Percentiles rank a stretch among this genome's conserved stretches.
These are phyloP conservation scores for Chymomyza caudatula DNA, from an alignment of 2,888 invertebrate genomes.

Conservation along the genomic window DNA sequence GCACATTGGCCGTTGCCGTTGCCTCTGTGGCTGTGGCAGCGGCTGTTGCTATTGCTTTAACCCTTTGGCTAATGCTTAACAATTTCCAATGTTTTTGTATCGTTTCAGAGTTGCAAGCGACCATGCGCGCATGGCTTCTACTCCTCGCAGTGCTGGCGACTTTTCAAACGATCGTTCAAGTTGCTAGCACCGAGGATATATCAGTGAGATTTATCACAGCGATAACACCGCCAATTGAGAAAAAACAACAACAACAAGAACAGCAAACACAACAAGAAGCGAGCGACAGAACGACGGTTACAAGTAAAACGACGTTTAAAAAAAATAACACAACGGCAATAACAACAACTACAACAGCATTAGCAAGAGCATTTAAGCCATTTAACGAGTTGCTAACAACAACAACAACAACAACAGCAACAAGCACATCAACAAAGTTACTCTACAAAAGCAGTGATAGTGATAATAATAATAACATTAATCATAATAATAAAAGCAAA, in stretches of 20 bases:
- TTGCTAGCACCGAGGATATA: constrained; percentile 79
- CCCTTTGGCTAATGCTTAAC: constrained; percentile 70
- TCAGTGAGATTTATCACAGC: constrained; percentile 73
- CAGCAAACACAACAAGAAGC: too few relatives aligned
- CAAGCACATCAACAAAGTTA: constrained; percentile 13
- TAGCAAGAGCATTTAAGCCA: constrained; percentile 57
- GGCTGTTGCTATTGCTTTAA: too few relatives aligned
- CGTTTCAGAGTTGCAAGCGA: constrained; percentile 79
- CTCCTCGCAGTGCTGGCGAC: constrained; percentile 79
- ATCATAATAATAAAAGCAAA: constrained; percentile 45
- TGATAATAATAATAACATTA: constrained; percentile 46
- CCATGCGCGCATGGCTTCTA: constrained; percentile 79
- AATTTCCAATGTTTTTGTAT: constrained; percentile 73
- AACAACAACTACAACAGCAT: constrained; percentile 42
- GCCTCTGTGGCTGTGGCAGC: too few relatives aligned
- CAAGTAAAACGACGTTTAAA: constrained; percentile 10
- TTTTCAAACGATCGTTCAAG: constrained; percentile 78
- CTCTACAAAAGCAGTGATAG: constrained; percentile 41
- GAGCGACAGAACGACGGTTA: constrained; percentile 4
- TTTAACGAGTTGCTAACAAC: constrained; percentile 49
- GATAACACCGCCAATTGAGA: constrained; percentile 63
- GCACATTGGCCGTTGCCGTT: neutral
- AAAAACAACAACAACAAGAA: constrained; percentile 38
- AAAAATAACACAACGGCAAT: constrained; percentile 22
- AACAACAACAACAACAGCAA: constrained; percentile 12